A percentile compares a stretch with the other conserved stretches of the same genome.
phyloP scores from a whole-genome alignment of 2,797 vertebrate genomes.

The Hemitrygon akajei region DNA sequence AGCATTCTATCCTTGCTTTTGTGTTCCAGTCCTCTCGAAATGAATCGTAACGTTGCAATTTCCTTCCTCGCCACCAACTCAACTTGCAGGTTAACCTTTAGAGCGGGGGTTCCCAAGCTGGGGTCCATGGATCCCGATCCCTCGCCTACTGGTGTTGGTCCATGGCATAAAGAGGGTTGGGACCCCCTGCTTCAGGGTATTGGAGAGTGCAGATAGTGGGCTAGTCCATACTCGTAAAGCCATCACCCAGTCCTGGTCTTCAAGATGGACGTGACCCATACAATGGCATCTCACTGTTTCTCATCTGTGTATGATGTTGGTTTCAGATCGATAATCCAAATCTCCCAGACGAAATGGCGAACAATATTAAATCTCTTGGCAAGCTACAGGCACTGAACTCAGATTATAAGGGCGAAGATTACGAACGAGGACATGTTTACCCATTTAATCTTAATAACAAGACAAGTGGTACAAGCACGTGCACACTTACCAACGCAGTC shows the following conservation, averaged over 20 bases:
- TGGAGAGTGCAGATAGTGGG: too few relatives aligned
- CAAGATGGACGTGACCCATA: not conserved
- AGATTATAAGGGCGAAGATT: not conserved
- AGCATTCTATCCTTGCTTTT: too few relatives aligned
- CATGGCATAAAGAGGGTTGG: too few relatives aligned
- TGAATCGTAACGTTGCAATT: too few relatives aligned
- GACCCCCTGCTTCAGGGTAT: too few relatives aligned
- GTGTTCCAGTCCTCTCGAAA: too few relatives aligned
- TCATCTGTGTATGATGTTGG: not conserved
- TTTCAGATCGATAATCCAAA: not conserved
- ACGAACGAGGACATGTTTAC: not conserved
- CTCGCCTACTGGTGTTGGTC: too few relatives aligned
- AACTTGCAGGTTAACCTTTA: too few relatives aligned
- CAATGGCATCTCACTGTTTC: not conserved
- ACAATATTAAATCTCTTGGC: not conserved
- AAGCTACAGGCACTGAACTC: not conserved
- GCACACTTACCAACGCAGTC: constrained; percentile 4
- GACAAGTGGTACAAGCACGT: not conserved
- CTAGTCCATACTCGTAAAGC: too few relatives aligned
- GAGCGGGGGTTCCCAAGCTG: too few relatives aligned
- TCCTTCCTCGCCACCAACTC: too few relatives aligned
- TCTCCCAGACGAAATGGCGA: not conserved
- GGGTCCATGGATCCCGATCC: too few relatives aligned
- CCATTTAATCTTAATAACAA: not conserved
- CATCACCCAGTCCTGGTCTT: not conserved